A percentile compares a stretch with the other conserved stretches of the same genome.
These are phyloP conservation scores for Pseudomyrmex gracilis DNA, from an alignment of 1,140 invertebrate genomes.

Conservation along the genomic window DNA sequence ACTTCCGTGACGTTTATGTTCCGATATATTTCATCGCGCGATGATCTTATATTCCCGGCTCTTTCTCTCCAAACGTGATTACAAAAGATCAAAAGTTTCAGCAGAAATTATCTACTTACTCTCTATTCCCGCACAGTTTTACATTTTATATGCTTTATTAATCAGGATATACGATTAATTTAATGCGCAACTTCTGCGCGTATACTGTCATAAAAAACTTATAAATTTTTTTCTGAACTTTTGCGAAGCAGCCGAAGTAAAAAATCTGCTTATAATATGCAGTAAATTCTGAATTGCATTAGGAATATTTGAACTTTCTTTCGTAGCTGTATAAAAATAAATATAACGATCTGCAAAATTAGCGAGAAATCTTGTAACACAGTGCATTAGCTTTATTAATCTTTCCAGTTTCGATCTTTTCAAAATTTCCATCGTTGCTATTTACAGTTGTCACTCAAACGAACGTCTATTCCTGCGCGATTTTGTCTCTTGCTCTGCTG, in stretches of 20 bases:
- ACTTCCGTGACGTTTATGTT: conserved; percentile 42
- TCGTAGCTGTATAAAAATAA: neutral
- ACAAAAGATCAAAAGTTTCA: conserved; percentile 26
- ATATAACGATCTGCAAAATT: conserved; percentile 5
- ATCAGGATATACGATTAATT: conserved; percentile 15
- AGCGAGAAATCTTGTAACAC: neutral
- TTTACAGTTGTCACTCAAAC: conserved; percentile 92
- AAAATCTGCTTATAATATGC: neutral
- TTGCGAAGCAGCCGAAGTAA: neutral
- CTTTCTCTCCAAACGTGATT: neutral
- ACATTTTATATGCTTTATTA: neutral
- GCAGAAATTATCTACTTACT: neutral
- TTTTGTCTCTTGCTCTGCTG: conserved; percentile 94
- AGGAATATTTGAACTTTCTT: too few relatives aligned
- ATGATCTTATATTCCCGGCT: conserved; percentile 1
- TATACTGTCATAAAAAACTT: conserved; percentile 20
- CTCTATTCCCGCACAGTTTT: neutral
- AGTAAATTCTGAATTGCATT: neutral
- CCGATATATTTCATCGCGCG: conserved; percentile 10
- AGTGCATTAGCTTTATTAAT: too few relatives aligned
- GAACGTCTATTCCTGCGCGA: conserved; percentile 97
- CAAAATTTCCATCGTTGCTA: conserved; percentile 3
- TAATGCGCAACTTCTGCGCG: neutral
- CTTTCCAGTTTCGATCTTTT: neutral
- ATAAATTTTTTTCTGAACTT: conserved; percentile 7